Percentiles rank a stretch among this genome's conserved stretches.
phyloP scores from a whole-genome alignment of 2,113 vertebrate species.

The Hypocryptadius cinnamomeus region DNA sequence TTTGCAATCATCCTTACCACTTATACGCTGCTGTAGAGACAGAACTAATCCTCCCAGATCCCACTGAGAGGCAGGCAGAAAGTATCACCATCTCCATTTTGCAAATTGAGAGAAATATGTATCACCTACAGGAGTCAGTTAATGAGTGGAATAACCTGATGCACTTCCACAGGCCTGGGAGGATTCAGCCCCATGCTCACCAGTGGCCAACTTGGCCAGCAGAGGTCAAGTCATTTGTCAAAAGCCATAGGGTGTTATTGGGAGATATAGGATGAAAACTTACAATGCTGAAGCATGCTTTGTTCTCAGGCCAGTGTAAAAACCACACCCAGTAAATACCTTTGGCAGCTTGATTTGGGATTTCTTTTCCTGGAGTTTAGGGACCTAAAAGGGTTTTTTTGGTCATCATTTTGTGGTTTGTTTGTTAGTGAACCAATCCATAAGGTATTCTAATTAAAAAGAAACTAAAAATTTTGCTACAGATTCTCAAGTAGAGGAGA shows the following conservation, averaged over 20 bases:
- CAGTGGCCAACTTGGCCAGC: background rate
- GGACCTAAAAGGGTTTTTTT: background rate
- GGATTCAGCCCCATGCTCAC: background rate
- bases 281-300: accelerated
- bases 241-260: background rate
- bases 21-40: background rate
- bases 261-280: background rate
- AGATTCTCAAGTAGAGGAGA: background rate
- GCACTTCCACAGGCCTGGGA: background rate
- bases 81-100: background rate
- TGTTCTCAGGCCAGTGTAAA: background rate
- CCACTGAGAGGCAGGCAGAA: conserved; percentile 5
- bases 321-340: background rate
- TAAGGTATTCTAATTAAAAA: background rate
- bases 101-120: background rate
- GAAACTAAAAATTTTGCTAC: background rate
- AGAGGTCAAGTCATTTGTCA: background rate
- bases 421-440: background rate
- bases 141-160: background rate
- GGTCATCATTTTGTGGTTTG: background rate
- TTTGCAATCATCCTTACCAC: conserved; percentile 16
- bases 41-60: conserved; percentile 2
- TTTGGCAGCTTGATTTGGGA: background rate
- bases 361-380: accelerated
- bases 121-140: background rate